Percentiles rank a stretch among this genome's conserved stretches.
Conservation (phyloP, 2,797 vertebrate genomes). For the Pygocentrus nattereri region DNA sequence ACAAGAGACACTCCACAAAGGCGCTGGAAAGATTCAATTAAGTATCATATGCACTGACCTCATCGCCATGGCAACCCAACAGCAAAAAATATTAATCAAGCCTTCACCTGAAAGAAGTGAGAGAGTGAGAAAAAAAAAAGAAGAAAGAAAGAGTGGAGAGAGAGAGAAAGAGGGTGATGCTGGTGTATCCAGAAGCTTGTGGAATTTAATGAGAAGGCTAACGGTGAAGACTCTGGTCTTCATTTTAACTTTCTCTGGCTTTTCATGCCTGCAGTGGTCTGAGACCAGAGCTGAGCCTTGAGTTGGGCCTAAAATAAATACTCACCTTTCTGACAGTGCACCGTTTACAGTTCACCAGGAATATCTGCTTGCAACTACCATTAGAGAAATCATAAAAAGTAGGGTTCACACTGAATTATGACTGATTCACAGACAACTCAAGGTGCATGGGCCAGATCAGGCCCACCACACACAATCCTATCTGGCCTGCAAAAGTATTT, state of each 20-base stretch:
- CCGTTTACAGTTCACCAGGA: conserved; percentile 10
- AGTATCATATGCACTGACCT: conserved; percentile 99
- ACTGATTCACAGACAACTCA: too few relatives aligned
- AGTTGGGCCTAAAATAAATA: conserved; percentile 43
- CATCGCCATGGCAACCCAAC: conserved; percentile 99
- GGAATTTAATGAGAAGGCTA: conserved; percentile 63
- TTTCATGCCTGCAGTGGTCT: conserved; percentile 29
- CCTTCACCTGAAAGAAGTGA: conserved; percentile 77
- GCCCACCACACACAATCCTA: too few relatives aligned
- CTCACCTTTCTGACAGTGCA: conserved; percentile 31
- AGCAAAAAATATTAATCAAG: conserved; percentile 99
- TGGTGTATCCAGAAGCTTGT: conserved; percentile 48
- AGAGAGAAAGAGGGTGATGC: conserved; percentile 51
- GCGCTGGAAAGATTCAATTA: conserved; percentile 99
- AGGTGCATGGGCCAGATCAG: too few relatives aligned
- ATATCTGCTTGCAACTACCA: not conserved
- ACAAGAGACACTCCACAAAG: conserved; percentile 93
- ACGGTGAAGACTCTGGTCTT: conserved; percentile 45
- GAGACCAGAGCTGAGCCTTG: conserved; percentile 54
- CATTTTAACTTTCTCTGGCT: conserved; percentile 12
- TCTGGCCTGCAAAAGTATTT: too few relatives aligned
- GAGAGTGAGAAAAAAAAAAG: conserved; percentile 69
- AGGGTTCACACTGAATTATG: too few relatives aligned
- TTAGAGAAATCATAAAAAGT: too few relatives aligned
- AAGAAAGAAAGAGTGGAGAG: conserved; percentile 55